Base-by-base conservation (phyloP, 2,888 invertebrate genomes). In the Catonia carolina region DNA sequence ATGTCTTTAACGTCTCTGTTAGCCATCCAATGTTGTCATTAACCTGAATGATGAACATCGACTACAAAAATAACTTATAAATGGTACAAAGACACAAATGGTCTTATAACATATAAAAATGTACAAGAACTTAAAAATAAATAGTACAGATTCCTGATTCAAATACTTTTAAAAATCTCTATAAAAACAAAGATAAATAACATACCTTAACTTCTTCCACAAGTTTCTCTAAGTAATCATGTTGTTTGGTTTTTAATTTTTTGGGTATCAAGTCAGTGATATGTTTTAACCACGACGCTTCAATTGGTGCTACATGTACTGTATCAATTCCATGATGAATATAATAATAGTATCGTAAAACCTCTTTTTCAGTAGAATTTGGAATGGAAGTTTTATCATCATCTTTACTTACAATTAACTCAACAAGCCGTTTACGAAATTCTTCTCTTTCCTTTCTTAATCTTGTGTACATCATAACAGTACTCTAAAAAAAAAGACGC, bases 261-360 rank as follows among this genome's bases (percentile, higher is more conserved):
- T 72, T 67, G 0, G 88, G 83, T 50, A 89, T 76, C 55, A 86
- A 73, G 61, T 75, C 74, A 37, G 83, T 77, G 42, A 89, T 84
- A 67, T 84, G 78, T 41, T 79, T 76, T 58, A 94, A 75, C 68
- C 89, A 83, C 66, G 78, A 78, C 55, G 81, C 78, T 67, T 89
- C 88, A 69, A 95, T 78, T 1, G 92, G 86, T 0, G 92, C 87
- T 0, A 95, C 89, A 69, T 93, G 87, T 61, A 86, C 84, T 2
- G 92, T 92, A 69, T 93, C 93, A 42, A 95, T 86, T 0, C 94
- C 95, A 71, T 92, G 86, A 67, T 86, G 84, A 48, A 95, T 82
- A 68, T 93, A 96, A 71, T 91, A 92, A 71, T 92, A 90, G 72
- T 95, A 95, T 61, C 91, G 79, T 51, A 87, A 71, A 66, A 85